phyloP scores from a whole-genome alignment of 1,140 invertebrate species.

The Camponotus vicinus region DNA sequence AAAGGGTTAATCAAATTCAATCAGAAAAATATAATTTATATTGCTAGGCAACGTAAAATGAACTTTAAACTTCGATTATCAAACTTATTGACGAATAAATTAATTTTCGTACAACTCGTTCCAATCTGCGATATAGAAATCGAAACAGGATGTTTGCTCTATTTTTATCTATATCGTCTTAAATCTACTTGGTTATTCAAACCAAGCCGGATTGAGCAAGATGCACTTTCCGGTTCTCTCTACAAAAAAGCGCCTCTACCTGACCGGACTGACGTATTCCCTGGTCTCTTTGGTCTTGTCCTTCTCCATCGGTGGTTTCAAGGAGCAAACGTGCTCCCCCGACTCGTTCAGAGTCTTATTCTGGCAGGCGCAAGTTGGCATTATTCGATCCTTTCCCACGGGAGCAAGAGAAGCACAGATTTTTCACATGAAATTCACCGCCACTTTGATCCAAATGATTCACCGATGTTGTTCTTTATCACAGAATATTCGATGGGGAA shows the following conservation, averaged over 20 bases:
- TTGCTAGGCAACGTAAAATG: background rate
- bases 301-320: constrained; percentile 57
- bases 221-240: background rate
- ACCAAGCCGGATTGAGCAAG: background rate
- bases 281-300: constrained; percentile 12
- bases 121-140: background rate
- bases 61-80: background rate
- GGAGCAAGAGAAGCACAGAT: background rate
- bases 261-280: constrained; percentile 52
- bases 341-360: constrained; percentile 43
- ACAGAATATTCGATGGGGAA: background rate
- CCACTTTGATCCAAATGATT: too few species aligned
- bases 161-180: background rate
- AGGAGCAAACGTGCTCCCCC: constrained; percentile 70
- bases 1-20: background rate
- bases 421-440: constrained; percentile 5
- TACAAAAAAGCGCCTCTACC: constrained; percentile 39
- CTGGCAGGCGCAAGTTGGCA: constrained; percentile 70
- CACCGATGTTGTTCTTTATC: too few species aligned
- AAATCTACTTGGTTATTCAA: background rate
- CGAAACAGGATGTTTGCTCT: background rate
- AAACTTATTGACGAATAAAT: background rate
- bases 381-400: background rate
- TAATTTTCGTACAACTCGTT: background rate
- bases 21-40: constrained; percentile 1